These are phyloP conservation scores for Platichthys flesus DNA, from an alignment of 2,113 vertebrate genomes.

Conservation along the genomic window DNA sequence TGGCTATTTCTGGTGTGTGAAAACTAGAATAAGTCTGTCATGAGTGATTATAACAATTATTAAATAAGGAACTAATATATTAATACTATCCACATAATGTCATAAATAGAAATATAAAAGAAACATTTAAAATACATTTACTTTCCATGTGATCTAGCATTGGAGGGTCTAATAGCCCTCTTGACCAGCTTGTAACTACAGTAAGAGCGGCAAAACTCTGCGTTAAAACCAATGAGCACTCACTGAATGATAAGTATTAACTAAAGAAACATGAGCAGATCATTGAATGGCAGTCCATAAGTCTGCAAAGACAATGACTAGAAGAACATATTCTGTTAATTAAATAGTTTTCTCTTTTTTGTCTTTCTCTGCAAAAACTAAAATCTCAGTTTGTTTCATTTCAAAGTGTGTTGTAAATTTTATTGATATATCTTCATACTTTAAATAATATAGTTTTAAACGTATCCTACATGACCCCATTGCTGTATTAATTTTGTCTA, in stretches of 20 bases:
- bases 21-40: constrained; percentile 44
- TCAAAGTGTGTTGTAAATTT: constrained; percentile 32
- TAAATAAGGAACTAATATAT: constrained; percentile 77
- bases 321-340: constrained; percentile 3
- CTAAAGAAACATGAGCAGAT: constrained; percentile 9
- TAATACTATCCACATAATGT: constrained; percentile 71
- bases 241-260: constrained; percentile 27
- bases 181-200: constrained; percentile 26
- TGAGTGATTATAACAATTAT: constrained; percentile 48
- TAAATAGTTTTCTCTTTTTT: constrained; percentile 4
- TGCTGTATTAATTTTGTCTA: neutral
- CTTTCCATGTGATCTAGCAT: constrained; percentile 32
- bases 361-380: constrained; percentile 15
- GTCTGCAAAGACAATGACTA: constrained; percentile 26
- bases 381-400: neutral
- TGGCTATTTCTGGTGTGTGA: constrained; percentile 50
- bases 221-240: constrained; percentile 7
- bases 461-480: neutral
- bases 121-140: constrained; percentile 67
- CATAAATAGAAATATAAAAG: constrained; percentile 79
- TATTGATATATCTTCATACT: constrained; percentile 53
- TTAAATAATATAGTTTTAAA: constrained; percentile 16
- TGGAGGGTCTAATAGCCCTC: constrained; percentile 40
- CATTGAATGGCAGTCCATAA: constrained; percentile 23
- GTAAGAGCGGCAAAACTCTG: constrained; percentile 5